Base-by-base conservation (phyloP, 2,113 vertebrate species). In the Clinocottus analis region DNA sequence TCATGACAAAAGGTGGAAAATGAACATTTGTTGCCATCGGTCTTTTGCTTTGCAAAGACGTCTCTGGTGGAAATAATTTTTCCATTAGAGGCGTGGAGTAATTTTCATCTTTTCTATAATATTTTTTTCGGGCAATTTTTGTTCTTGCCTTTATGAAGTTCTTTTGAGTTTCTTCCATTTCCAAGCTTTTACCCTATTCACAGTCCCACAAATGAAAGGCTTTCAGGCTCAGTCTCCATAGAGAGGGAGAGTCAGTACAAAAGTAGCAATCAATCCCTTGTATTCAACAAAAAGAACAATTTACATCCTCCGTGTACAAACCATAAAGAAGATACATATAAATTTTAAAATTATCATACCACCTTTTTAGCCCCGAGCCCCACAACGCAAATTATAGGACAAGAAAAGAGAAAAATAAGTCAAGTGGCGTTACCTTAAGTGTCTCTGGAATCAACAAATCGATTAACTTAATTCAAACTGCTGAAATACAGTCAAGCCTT, bases 41-140 rank as follows among this genome's bases (percentile, higher is more conserved):
- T 49, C 43, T 14, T 49, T 68, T 59, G 68, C 39, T 63, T 77
- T 63, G 25, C 5, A 67, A 65, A 79, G 53, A 72, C 0, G 0
- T 75, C 21, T 56, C 29, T 31, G 27, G 33, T 72, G 37, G 11
- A 25, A 66, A 62, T n/a, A n/a, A n/a, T n/a, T n/a, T n/a, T n/a
- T n/a, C n/a, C n/a, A n/a, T n/a, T n/a, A n/a, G n/a, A n/a, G n/a
- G 41, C 71, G 7, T 1, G 10, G 2, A 56, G 60, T 3, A 66
- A 71, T 79, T 67, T 45, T 66, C 59, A 67, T 64, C 43, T 79
- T 69, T 77, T 75, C 21, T 69, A 64, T 31, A 41, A 61, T 31
- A 67, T 66, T 76, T 21, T 61, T 53, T 71, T 7, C 59, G 17
- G 58, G 39, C 72, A 80, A 60, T 83, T 73, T 77, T 49, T 74